phyloP scores from a whole-genome alignment of 1,140 invertebrate genomes.

The Platyura marginata region DNA sequence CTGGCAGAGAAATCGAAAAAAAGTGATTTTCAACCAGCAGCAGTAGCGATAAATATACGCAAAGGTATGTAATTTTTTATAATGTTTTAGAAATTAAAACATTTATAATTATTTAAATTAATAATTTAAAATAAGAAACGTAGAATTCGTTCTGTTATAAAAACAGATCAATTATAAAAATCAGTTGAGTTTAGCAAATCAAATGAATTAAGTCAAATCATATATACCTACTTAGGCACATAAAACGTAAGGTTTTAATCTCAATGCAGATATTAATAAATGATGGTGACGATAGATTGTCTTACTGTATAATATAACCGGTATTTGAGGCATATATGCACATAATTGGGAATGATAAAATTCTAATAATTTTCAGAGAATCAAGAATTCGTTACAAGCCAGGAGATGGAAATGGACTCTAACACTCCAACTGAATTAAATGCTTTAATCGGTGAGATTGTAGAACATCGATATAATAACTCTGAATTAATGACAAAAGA shows the following conservation, averaged over 20 bases:
- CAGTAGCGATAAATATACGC: slow-evolving; percentile 33
- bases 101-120: not conserved
- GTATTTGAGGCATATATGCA: too few species aligned
- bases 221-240: too few species aligned
- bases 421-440: too few species aligned
- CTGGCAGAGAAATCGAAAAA: slow-evolving; percentile 28
- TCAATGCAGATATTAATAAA: too few species aligned
- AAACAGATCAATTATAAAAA: not conserved
- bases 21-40: slow-evolving; percentile 30
- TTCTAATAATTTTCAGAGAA: too few species aligned
- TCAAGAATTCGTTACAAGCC: too few species aligned
- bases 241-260: too few species aligned
- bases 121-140: not conserved
- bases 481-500: not conserved
- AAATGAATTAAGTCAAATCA: slow-evolving; percentile 1
- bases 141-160: not conserved
- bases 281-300: too few species aligned
- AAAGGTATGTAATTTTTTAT: slow-evolving; percentile 4
- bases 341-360: too few species aligned
- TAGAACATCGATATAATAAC: slow-evolving; percentile 9
- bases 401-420: too few species aligned
- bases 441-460: too few species aligned
- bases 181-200: not conserved
- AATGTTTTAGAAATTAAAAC: not conserved
- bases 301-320: too few species aligned